A percentile compares a stretch with the other conserved stretches of the same genome.
Evolutionary conservation across 2,797 vertebrate genomes (phyloP).

Genomic region (Prunella strophiata): DNA sequence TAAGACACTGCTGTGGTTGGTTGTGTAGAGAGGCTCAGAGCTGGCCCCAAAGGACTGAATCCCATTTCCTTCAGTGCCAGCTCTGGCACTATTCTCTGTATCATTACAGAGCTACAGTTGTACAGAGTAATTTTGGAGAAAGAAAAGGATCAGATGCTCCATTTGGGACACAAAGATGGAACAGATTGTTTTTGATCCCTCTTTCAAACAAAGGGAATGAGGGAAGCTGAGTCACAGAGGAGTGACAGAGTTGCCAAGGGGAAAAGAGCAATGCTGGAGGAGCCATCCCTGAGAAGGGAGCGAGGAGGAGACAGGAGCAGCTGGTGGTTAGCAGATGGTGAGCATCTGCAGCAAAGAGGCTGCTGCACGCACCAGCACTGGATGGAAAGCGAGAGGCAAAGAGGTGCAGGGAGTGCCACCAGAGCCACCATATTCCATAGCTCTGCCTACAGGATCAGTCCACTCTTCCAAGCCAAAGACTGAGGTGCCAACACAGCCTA

Average conservation of each 20-base stretch:
- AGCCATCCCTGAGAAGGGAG: not conserved
- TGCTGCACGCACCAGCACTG: rapidly evolving
- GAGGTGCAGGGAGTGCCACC: not conserved
- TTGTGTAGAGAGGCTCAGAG: not conserved
- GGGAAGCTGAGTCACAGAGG: not conserved
- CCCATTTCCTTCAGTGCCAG: not conserved
- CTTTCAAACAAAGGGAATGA: not conserved
- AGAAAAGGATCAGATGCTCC: not conserved
- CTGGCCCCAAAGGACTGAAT: not conserved
- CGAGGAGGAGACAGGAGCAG: not conserved
- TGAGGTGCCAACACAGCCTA: not conserved
- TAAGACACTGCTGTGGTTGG: not conserved
- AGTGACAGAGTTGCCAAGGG: not conserved
- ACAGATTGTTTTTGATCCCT: not conserved
- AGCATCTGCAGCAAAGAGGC: conserved; percentile 12
- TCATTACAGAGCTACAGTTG: not conserved
- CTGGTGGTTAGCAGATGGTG: conserved; percentile 40
- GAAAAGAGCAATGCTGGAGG: not conserved
- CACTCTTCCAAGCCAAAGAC: not conserved
- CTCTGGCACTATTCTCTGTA: not conserved
- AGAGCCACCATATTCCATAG: not conserved
- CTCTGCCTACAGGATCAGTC: not conserved
- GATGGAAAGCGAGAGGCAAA: not conserved
- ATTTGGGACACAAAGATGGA: not conserved
- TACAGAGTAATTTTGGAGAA: not conserved